Evolutionary conservation across 2,797 vertebrate genomes (phyloP), one percentile per base, ranked within the genome.

Genomic region (Eupleurogrammus muticus): DNA sequence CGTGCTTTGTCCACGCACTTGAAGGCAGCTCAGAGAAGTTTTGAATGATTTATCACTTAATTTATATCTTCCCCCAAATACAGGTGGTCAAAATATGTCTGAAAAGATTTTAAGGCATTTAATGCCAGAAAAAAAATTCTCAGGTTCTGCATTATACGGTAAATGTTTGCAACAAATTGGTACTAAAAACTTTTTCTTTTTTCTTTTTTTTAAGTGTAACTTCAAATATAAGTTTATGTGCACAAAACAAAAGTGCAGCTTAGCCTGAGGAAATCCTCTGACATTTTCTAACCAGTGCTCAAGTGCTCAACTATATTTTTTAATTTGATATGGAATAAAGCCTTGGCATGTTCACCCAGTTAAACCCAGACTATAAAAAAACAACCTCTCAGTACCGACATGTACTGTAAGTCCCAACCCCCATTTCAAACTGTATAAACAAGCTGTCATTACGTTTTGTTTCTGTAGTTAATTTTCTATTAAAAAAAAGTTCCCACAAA

Each of bases 181-280:
- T 42, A 23, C 38, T 66, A 59, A 52, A 64, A 67, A 47, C 1
- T 28, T 0, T n/a, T 56, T n/a, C 47, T 14, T 1, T 23, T 61
- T 38, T 36, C 11, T 66, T 10, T 32, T 23, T 42, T 32, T 13
- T 2, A 11, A 69, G 48, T 44, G 0, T 34, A 23, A 55, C 16
- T 53, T 68, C 1, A 63, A 63, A 51, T 51, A 47, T 0, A 59
- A 38, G 19, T 2, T 70, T 7, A 24, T 67, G 72, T 57, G 17
- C 59, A 81, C 75, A 9, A 17, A 55, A 72, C 50, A 11, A 67
- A 86, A 83, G 44, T 81, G 61, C 54, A 78, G 1, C 44, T 56
- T 7, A 48, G 14, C 32, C 46, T 1, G 6, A 59, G 79, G 70
- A 76, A 20, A 8, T 57, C 13, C 11, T 59, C 17, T 36, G 28